Conservation (phyloP, 1,140 invertebrate species). For the Streblospio benedicti region DNA sequence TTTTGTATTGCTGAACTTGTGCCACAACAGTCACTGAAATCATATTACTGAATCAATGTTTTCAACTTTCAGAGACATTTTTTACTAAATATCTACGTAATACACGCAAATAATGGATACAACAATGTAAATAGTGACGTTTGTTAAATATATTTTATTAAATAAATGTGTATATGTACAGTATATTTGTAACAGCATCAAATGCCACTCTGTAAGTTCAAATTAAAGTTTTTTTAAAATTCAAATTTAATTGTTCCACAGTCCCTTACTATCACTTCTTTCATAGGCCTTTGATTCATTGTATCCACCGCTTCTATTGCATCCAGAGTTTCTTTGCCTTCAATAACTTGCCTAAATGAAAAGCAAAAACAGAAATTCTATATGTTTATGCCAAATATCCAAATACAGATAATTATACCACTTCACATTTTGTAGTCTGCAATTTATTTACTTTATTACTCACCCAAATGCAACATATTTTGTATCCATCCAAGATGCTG, state of each 20-base stretch:
- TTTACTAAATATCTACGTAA: too few relatives aligned
- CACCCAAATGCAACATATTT: conserved; percentile 48
- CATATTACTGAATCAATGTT: too few relatives aligned
- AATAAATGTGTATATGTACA: too few relatives aligned
- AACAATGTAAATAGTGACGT: too few relatives aligned
- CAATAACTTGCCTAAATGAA: conserved; percentile 42
- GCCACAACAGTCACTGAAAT: too few relatives aligned
- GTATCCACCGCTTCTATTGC: conserved; percentile 41
- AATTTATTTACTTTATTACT: background rate
- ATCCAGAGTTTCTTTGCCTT: conserved; percentile 41
- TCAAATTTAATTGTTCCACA: conserved; percentile 37
- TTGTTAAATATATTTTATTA: too few relatives aligned
- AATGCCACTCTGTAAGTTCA: too few relatives aligned
- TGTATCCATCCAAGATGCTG: conserved; percentile 43
- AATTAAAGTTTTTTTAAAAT: conserved; percentile 35
- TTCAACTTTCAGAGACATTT: too few relatives aligned
- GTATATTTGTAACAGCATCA: too few relatives aligned
- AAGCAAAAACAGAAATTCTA: conserved; percentile 10
- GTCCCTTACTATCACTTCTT: conserved; percentile 45
- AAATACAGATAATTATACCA: background rate
- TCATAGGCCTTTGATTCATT: conserved; percentile 47
- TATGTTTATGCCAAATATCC: background rate
- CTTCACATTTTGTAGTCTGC: background rate
- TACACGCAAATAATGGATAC: too few relatives aligned
- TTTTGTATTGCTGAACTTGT: too few relatives aligned